phyloP scores from a whole-genome alignment of 1,140 invertebrate species.

The Lepeophtheirus salmonis region DNA sequence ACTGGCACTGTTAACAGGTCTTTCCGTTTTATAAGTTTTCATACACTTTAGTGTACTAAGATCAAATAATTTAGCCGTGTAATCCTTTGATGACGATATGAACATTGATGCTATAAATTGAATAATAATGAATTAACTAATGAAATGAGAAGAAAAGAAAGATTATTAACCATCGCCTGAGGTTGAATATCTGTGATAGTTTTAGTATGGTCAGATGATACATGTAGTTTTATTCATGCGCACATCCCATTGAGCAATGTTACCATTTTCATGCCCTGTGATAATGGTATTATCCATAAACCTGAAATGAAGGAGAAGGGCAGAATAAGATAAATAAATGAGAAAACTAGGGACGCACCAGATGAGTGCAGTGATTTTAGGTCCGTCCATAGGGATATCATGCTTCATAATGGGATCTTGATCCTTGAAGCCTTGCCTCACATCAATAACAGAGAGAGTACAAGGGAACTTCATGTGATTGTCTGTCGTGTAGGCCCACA shows the following conservation, averaged over 20 bases:
- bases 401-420: constrained; percentile 41
- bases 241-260: constrained; percentile 67
- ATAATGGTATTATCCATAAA: not conserved
- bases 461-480: constrained; percentile 71
- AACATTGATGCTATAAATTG: constrained; percentile 43
- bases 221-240: constrained; percentile 38
- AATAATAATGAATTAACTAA: constrained; percentile 1
- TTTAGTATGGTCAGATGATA: constrained; percentile 51
- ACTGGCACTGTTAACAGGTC: constrained; percentile 87
- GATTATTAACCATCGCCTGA: constrained; percentile 62
- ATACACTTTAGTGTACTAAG: constrained; percentile 56
- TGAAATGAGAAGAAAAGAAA: not conserved
- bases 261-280: constrained; percentile 72
- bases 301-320: no score
- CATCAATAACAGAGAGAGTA: constrained; percentile 55
- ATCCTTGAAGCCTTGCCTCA: constrained; percentile 28
- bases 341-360: constrained; percentile 86
- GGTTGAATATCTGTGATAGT: constrained; percentile 90
- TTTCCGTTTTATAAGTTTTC: constrained; percentile 87
- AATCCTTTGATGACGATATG: constrained; percentile 85
- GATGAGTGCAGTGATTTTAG: constrained; percentile 72
- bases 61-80: constrained; percentile 83
- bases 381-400: constrained; percentile 31
- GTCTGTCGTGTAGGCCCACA: constrained; percentile 80
- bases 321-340: no score